Base-by-base conservation (phyloP, 2,888 invertebrate genomes). In the Crocallis elinguaria region DNA sequence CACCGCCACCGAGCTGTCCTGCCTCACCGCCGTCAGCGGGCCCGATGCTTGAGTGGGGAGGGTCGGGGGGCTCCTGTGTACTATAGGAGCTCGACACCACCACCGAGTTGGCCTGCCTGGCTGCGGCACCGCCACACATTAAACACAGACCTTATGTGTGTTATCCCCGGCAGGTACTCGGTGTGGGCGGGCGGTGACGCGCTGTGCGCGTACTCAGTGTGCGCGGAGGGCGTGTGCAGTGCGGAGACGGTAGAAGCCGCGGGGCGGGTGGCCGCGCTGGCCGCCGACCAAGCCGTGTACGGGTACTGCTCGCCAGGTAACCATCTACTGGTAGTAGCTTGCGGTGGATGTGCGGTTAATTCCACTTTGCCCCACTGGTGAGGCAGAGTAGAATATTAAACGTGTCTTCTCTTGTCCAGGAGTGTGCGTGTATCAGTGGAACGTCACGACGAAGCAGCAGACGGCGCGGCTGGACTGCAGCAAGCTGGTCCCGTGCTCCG, bases 161-260 rank as follows among this genome's bases (percentile, higher is more conserved):
- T 5, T 19, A 5, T 19, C 23, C 3, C 25, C n/a, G 2, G n/a
- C 29, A 63, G 63, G 27, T 54, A 51, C 51, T 19, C n/a, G 77
- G 82, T 98, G 11, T 98, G 98, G 98, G 96, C 97, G 67, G 98
- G 98, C 0, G 97, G 97, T 67, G 97, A 96, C 0, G 94, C 94
- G 44, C 94, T 98, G 60, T 94, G 95, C 41, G 94, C 97, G 14
- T 98, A 97, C 79, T 91, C 94, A 0, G 90, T 98, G 43, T 93
- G 93, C 66, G 94, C 93, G 53, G 92, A 94, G 27, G 93, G 95
- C 3, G 96, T 97, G 30, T 92, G 95, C 19, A 94, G 94, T 6
- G 97, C 97, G 65, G 95, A 96, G 66, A 85, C 92, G 0, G 85
- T 95, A 49, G 90, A 92, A 89, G 93, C 25, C 93, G 93, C 30